A percentile compares a stretch with the other conserved stretches of the same genome.
These are phyloP conservation scores for Cecropterus lyciades DNA, from an alignment of 1,140 invertebrate species.

Conservation along the genomic window DNA sequence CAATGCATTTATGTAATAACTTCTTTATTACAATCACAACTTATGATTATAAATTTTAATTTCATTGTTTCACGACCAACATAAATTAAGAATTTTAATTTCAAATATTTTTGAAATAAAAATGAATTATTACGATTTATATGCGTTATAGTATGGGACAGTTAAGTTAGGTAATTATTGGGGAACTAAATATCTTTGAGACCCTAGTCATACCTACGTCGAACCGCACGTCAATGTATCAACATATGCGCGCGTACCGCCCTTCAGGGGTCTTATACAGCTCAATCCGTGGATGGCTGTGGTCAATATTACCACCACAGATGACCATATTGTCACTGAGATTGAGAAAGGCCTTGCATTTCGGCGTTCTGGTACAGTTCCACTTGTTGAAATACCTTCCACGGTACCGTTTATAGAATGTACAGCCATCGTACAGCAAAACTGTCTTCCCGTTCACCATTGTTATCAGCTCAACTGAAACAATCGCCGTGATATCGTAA, in stretches of 20 bases:
- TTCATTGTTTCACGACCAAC: too few species aligned
- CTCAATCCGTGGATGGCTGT: conserved; percentile 17
- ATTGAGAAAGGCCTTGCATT: conserved; percentile 45
- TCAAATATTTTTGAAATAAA: too few species aligned
- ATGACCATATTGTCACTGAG: conserved; percentile 34
- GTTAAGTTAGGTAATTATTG: too few species aligned
- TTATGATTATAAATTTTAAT: too few species aligned
- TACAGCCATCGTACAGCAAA: conserved; percentile 43
- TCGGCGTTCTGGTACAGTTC: conserved; percentile 50
- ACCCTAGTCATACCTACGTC: too few species aligned
- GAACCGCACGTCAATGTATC: too few species aligned
- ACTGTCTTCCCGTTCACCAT: conserved; percentile 48
- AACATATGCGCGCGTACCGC: conserved; percentile 17
- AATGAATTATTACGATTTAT: too few species aligned
- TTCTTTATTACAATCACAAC: too few species aligned
- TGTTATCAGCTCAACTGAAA: conserved; percentile 48
- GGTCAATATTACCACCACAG: conserved; percentile 2
- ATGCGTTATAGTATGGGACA: too few species aligned
- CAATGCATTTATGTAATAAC: too few species aligned
- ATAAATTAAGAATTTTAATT: too few species aligned
- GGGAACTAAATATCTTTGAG: too few species aligned
- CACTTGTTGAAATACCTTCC: conserved; percentile 42
- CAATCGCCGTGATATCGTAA: conserved; percentile 3
- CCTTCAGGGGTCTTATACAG: conserved; percentile 26
- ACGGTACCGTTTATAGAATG: conserved; percentile 48